Conservation (phyloP, 2,797 vertebrate genomes). For the Eulemur rubriventer region DNA sequence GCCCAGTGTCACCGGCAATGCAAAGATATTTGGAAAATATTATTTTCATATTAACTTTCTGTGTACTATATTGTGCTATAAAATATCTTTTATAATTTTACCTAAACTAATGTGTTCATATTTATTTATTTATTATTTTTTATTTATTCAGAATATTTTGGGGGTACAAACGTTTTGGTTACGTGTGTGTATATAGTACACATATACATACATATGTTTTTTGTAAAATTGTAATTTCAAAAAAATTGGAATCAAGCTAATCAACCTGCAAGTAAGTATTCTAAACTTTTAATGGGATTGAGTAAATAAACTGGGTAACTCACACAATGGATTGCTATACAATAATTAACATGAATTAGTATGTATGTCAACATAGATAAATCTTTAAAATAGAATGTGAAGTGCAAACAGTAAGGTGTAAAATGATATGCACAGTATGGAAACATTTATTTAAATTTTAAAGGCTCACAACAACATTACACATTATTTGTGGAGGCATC, state of each 20-base stretch:
- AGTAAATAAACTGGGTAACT: background rate
- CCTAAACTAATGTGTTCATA: background rate
- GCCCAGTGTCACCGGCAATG: background rate
- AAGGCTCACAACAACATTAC: background rate
- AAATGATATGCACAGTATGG: background rate
- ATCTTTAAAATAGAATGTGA: background rate
- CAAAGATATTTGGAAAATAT: background rate
- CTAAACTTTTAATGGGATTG: background rate
- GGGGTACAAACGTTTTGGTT: no score
- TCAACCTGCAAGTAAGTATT: background rate
- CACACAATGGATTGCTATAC: background rate
- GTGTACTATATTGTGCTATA: background rate
- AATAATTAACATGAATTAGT: background rate
- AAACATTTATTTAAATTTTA: background rate
- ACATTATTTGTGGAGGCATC: background rate
- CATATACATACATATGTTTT: no score
- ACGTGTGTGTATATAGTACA: no score
- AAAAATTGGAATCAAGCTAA: no score
- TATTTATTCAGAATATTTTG: no score
- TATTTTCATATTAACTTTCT: background rate
- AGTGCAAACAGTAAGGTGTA: background rate
- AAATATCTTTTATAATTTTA: background rate
- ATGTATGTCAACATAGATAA: background rate
- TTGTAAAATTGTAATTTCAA: no score
- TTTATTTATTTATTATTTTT: background rate